Evolutionary conservation across 2,797 vertebrate species (phyloP).

Genomic region (Cynodonichthys magdalenae): DNA sequence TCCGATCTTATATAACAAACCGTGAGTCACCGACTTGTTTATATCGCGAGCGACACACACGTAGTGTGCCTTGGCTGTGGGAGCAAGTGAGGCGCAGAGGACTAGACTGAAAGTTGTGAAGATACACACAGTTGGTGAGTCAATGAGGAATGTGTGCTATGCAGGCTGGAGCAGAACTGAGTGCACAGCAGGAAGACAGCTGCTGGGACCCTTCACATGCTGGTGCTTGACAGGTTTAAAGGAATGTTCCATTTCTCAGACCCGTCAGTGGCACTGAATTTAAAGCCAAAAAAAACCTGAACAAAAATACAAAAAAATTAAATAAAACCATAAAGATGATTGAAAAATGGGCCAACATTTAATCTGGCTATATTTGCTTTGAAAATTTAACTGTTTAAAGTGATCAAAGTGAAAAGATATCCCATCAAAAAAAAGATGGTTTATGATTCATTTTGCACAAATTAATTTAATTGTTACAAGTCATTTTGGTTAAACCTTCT

Average conservation of each 20-base stretch:
- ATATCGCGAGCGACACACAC: slow-evolving; percentile 34
- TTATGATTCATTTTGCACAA: too few species aligned
- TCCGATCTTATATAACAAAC: slow-evolving; percentile 49
- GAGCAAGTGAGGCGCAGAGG: slow-evolving; percentile 16
- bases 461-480: too few species aligned
- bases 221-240: slow-evolving; percentile 54
- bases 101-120: slow-evolving; percentile 26
- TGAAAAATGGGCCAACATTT: neutral
- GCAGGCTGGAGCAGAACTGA: slow-evolving; percentile 51
- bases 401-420: too few species aligned
- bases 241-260: slow-evolving; percentile 48
- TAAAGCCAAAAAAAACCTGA: neutral
- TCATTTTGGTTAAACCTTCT: too few species aligned
- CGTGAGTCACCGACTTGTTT: slow-evolving; percentile 61
- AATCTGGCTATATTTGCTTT: neutral
- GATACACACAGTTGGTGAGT: slow-evolving; percentile 61
- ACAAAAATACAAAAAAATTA: too few species aligned
- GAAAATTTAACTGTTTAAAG: too few species aligned
- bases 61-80: neutral
- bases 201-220: slow-evolving; percentile 68
- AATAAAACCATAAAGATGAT: too few species aligned
- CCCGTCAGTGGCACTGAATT: slow-evolving; percentile 24
- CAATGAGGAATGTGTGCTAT: slow-evolving; percentile 74
- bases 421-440: too few species aligned
- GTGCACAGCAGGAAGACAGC: slow-evolving; percentile 55